Evolutionary conservation across 2,797 vertebrate species (phyloP), one percentile per base, ranked within the genome.

Genomic region (Loriculus beryllinus): DNA sequence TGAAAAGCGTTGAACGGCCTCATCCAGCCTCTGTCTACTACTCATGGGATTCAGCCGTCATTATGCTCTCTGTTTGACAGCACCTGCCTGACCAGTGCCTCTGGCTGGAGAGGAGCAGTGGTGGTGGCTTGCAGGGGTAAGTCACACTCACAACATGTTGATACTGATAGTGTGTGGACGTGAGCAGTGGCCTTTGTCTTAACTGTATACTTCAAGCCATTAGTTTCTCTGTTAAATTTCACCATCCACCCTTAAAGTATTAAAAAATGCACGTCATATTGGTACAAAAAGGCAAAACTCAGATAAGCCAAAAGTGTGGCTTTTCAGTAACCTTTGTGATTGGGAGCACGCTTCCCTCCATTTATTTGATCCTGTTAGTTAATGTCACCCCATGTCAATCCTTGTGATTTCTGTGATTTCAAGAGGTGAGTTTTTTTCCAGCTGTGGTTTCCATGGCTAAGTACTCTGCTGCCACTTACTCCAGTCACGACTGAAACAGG

Each of bases 381-480:
- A 77, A 82, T 75, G 67, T 75, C 14, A 48, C 26, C 25, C 21
- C 7, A 5, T 18, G 45, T 75, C 82, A 85, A 7, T 69, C 76
- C 81, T 40, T 18, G 13, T 29, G 83, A 93, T 25, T 68, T 92
- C 68, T 78, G 39, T 10, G 35, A 80, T 85, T 88, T 88, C 39
- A 5, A 89, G 60, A 93, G 70, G 87, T 91, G 31, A 56, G 2
- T 0, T 29, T 89, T 92, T 95, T 90, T 92, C 94, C 88, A 92
- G 87, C 92, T 88, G 57, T 76, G 63, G 77, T 95, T 97, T 96
- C 86, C 47, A 47, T 3, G 74, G 77, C 71, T 80, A 89, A 93
- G 72, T 65, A 84, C 91, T 87, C 91, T 80, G 29, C n/a, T 86
- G 78, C 80, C 59, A 42, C 65, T 89, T 84, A 65, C 25, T 23